These are phyloP conservation scores for Himantopus leucocephalus DNA, from an alignment of 2,113 vertebrate species.

Conservation along the genomic window DNA sequence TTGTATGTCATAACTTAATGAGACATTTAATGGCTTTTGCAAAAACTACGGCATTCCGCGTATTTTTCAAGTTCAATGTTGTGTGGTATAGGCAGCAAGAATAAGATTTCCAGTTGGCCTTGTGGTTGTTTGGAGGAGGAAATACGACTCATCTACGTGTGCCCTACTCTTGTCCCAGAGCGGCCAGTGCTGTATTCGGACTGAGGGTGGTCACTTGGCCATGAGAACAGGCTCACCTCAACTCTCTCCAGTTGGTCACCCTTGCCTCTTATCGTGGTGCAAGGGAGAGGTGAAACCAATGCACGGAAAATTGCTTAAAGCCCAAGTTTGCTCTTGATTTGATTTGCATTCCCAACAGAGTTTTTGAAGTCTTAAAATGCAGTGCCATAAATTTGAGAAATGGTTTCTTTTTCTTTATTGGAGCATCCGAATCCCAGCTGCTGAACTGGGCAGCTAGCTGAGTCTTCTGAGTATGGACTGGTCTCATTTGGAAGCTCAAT, in stretches of 20 bases:
- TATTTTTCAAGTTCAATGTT: background rate
- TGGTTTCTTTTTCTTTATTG: background rate
- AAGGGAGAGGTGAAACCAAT: background rate
- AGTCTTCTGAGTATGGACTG: background rate
- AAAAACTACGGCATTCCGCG: background rate
- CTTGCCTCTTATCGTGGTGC: background rate
- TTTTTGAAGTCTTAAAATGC: background rate
- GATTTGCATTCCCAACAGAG: background rate
- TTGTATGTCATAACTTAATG: background rate
- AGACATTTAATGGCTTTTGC: background rate
- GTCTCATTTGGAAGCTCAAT: background rate
- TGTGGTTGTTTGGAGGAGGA: background rate
- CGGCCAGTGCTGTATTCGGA: background rate
- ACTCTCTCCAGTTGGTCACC: background rate
- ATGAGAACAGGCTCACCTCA: background rate
- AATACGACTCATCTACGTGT: fast-evolving
- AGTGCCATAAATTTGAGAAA: background rate
- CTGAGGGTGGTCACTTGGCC: background rate
- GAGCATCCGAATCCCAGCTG: background rate
- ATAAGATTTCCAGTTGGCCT: background rate
- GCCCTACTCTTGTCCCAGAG: background rate
- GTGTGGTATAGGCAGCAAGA: background rate
- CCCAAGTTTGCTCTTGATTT: background rate
- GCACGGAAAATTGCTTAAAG: background rate
- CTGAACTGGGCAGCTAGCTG: background rate